Conservation (phyloP, 2,113 vertebrate genomes). For the Ptychochromis oligacanthus region DNA sequence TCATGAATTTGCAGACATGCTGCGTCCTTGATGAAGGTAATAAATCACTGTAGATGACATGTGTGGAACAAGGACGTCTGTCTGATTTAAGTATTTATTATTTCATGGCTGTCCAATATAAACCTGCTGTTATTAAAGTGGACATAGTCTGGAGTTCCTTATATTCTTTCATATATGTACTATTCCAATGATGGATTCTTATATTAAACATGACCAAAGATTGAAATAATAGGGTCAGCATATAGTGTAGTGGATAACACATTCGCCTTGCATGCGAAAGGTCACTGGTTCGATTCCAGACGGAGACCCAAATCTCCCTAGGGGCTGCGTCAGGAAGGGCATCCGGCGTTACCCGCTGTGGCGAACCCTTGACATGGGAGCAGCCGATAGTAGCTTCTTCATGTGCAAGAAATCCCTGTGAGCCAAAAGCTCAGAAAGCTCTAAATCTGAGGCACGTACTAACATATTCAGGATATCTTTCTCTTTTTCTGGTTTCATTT, state of each 20-base stretch:
- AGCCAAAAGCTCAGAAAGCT: no score
- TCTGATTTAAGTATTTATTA: not conserved
- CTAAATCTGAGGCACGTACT: not conserved
- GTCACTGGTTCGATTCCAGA: no score
- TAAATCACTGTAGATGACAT: not conserved
- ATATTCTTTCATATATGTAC: no score
- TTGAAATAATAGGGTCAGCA: no score
- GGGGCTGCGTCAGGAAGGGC: no score
- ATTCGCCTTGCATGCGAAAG: no score
- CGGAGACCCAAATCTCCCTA: no score
- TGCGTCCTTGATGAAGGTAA: not conserved
- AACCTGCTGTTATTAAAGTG: not conserved
- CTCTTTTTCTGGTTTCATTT: not conserved
- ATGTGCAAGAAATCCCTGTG: no score
- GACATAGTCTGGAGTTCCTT: fast-evolving
- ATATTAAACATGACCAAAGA: not conserved
- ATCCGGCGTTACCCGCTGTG: no score
- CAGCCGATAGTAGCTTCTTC: no score
- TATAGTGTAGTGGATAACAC: no score
- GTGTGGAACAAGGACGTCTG: not conserved
- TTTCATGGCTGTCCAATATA: not conserved
- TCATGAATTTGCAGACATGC: not conserved
- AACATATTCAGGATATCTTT: not conserved
- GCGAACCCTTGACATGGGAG: no score
- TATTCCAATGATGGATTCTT: not conserved